Evolutionary conservation across 2,797 vertebrate genomes (phyloP).

Genomic region (Macropodus opercularis): DNA sequence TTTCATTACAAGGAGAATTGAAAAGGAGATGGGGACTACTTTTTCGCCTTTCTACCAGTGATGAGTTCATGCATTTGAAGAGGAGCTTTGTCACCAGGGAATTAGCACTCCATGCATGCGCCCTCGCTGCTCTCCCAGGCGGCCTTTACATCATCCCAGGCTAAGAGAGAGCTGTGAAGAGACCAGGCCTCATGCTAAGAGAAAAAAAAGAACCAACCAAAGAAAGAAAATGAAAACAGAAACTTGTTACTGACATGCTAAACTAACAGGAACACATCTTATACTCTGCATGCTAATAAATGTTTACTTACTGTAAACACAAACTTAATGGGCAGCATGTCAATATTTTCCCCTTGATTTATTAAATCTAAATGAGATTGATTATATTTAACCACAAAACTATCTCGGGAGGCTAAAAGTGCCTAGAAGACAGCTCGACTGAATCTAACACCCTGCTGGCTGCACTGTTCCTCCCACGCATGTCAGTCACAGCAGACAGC

Average conservation of each 20-base stretch:
- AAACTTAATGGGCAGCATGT: conserved; percentile 22
- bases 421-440: conserved; percentile 17
- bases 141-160: conserved; percentile 71
- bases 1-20: conserved; percentile 81
- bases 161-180: conserved; percentile 32
- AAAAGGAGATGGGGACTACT: conserved; percentile 74
- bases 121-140: conserved; percentile 63
- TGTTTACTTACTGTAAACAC: conserved; percentile 6
- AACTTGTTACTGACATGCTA: conserved; percentile 19
- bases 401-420: conserved; percentile 16
- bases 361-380: conserved; percentile 16
- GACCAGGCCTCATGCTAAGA: conserved; percentile 20
- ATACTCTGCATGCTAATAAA: conserved; percentile 16
- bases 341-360: conserved; percentile 23
- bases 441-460: conserved; percentile 31
- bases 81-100: conserved; percentile 81
- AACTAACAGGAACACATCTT: conserved; percentile 13
- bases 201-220: too few species aligned
- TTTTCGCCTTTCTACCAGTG: conserved; percentile 67
- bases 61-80: conserved; percentile 85
- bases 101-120: conserved; percentile 81
- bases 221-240: too few species aligned
- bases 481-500: conserved; percentile 33
- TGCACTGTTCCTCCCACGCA: conserved; percentile 28
- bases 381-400: conserved; percentile 11